Percentiles rank a stretch among this genome's conserved stretches.
phyloP scores from a whole-genome alignment of 2,888 invertebrate species.

The Drosophila rubida region DNA sequence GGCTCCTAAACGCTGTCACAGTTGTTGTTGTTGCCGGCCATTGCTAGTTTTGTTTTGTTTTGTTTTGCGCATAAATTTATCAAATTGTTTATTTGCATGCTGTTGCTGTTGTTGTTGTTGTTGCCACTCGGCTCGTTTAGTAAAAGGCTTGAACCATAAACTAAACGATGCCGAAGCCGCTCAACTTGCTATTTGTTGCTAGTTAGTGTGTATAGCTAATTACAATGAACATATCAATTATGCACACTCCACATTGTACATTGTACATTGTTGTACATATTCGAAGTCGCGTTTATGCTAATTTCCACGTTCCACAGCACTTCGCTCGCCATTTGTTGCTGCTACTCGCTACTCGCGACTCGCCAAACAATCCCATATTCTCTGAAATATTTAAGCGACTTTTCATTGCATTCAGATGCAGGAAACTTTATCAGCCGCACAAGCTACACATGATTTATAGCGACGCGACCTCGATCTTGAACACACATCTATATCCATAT shows the following conservation, averaged over 20 bases:
- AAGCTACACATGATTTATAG: conserved; percentile 43
- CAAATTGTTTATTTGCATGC: conserved; percentile 54
- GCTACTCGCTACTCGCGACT: conserved; percentile 17
- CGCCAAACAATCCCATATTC: not conserved
- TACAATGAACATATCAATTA: conserved; percentile 58
- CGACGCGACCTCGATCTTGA: conserved; percentile 51
- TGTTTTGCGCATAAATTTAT: conserved; percentile 62
- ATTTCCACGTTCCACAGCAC: conserved; percentile 16
- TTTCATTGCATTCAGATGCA: conserved; percentile 34
- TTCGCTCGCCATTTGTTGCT: conserved; percentile 14
- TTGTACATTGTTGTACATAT: not conserved
- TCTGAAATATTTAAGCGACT: conserved; percentile 1
- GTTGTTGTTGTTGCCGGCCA: conserved; percentile 45
- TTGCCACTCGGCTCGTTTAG: conserved; percentile 45
- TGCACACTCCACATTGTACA: conserved; percentile 29
- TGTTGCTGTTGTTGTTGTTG: conserved; percentile 31
- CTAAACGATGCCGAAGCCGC: conserved; percentile 55
- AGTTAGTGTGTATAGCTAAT: conserved; percentile 42
- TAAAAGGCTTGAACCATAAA: conserved; percentile 58
- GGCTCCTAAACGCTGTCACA: conserved; percentile 52
- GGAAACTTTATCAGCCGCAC: conserved; percentile 32
- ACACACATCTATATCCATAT: not conserved
- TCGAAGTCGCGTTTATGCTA: conserved; percentile 40
- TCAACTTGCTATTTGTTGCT: conserved; percentile 28
- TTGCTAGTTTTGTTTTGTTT: conserved; percentile 24